A percentile compares a stretch with the other conserved stretches of the same genome.
Evolutionary conservation across 2,113 vertebrate genomes (phyloP).

Genomic region (Phoxinus phoxinus): DNA sequence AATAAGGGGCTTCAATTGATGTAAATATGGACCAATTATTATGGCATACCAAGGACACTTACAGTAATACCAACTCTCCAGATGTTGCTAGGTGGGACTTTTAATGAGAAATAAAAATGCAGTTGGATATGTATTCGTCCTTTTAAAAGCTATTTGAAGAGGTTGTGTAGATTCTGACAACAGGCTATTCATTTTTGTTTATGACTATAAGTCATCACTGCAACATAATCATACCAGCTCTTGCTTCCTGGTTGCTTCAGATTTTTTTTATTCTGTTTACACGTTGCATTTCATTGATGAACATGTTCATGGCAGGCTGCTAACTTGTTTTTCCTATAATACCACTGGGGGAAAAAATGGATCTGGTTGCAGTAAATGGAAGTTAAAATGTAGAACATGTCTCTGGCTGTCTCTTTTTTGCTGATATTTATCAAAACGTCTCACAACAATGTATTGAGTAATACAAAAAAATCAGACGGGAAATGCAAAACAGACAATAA

Average conservation of each 20-base stretch:
- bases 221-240: background rate
- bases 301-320: background rate
- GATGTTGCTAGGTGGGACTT: background rate
- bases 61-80: background rate
- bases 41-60: slow-evolving; percentile 51
- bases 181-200: slow-evolving; percentile 6
- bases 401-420: background rate
- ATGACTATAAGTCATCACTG: background rate
- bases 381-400: background rate
- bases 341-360: background rate
- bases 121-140: background rate
- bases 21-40: slow-evolving; percentile 62
- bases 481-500: slow-evolving; percentile 22
- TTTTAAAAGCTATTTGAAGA: background rate
- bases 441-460: background rate
- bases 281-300: background rate
- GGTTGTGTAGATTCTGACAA: background rate
- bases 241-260: slow-evolving; percentile 25
- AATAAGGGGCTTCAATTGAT: slow-evolving; percentile 65
- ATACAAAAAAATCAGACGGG: background rate
- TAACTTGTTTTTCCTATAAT: slow-evolving; percentile 15
- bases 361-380: background rate
- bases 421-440: background rate
- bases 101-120: slow-evolving; percentile 19
- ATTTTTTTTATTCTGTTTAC: slow-evolving; percentile 6